phyloP scores from a whole-genome alignment of 1,140 invertebrate species.

The Caenorhabditis briggsae region DNA sequence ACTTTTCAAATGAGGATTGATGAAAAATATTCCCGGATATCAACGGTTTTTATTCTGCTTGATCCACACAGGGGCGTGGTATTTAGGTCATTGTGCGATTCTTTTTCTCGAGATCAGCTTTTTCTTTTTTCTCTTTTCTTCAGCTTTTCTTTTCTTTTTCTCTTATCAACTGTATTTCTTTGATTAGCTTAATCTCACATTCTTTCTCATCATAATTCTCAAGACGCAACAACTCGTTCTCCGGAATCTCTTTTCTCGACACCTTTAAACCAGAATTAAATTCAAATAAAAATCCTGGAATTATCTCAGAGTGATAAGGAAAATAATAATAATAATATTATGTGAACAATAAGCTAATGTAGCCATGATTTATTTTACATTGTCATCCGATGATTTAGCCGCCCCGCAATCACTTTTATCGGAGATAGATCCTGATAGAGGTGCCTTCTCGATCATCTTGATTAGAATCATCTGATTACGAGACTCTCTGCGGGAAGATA shows the following conservation, averaged over 20 bases:
- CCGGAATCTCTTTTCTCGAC: slow-evolving; percentile 10
- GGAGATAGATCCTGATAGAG: background rate
- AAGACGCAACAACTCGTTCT: slow-evolving; percentile 42
- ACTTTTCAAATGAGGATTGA: slow-evolving; percentile 6
- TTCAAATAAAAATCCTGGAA: slow-evolving; percentile 36
- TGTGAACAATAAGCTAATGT: slow-evolving; percentile 45
- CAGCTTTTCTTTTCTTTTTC: slow-evolving; percentile 44
- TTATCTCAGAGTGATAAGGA: background rate
- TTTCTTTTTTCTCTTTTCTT: slow-evolving; percentile 23
- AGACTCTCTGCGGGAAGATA: background rate
- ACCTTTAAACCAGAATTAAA: slow-evolving; percentile 31
- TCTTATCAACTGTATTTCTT: slow-evolving; percentile 41
- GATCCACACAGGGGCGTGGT: slow-evolving; percentile 39
- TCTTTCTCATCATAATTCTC: background rate
- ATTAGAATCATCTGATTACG: slow-evolving; percentile 18
- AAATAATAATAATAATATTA: slow-evolving; percentile 50
- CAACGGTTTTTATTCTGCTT: slow-evolving; percentile 36
- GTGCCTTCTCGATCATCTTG: background rate
- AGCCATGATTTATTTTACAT: slow-evolving; percentile 48
- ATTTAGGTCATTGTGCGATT: slow-evolving; percentile 54
- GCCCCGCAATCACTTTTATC: slow-evolving; percentile 30
- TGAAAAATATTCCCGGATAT: slow-evolving; percentile 49
- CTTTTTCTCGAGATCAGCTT: slow-evolving; percentile 38
- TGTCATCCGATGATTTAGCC: slow-evolving; percentile 13
- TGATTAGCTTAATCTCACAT: background rate